Evolutionary conservation across 2,888 invertebrate genomes (phyloP).

Genomic region (Anarsia innoxiella): DNA sequence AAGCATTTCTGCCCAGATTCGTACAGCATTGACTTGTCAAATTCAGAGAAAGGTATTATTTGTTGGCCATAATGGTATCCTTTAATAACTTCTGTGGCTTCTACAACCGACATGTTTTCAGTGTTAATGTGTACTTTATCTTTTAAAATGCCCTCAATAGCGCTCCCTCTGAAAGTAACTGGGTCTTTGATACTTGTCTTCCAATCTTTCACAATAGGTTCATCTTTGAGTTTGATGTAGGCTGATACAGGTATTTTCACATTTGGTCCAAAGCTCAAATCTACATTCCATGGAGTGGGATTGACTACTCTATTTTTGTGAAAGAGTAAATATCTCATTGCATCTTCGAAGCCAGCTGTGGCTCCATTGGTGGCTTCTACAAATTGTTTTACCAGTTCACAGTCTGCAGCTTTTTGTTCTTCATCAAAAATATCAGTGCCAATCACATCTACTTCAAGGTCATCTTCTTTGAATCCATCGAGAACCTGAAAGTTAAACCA

Average conservation of each 20-base stretch:
- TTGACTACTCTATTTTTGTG: slow-evolving; percentile 67
- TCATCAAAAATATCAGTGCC: slow-evolving; percentile 65
- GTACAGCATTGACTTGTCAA: slow-evolving; percentile 74
- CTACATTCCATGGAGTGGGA: slow-evolving; percentile 78
- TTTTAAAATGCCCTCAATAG: slow-evolving; percentile 47
- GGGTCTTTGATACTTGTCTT: slow-evolving; percentile 51
- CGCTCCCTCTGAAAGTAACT: slow-evolving; percentile 45
- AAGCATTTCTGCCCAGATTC: slow-evolving; percentile 77
- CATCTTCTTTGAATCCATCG: slow-evolving; percentile 68
- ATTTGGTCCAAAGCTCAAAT: slow-evolving; percentile 75
- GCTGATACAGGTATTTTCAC: slow-evolving; percentile 78
- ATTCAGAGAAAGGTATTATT: slow-evolving; percentile 75
- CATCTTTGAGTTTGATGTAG: slow-evolving; percentile 70
- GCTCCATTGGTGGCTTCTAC: slow-evolving; percentile 57
- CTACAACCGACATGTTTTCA: slow-evolving; percentile 65
- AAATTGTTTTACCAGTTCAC: slow-evolving; percentile 45
- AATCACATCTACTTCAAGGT: slow-evolving; percentile 78
- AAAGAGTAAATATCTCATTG: slow-evolving; percentile 74
- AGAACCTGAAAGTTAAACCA: too few relatives aligned
- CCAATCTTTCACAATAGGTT: slow-evolving; percentile 54
- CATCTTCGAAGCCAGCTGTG: slow-evolving; percentile 75
- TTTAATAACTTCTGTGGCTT: slow-evolving; percentile 68
- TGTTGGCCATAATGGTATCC: slow-evolving; percentile 78
- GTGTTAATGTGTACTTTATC: slow-evolving; percentile 49
- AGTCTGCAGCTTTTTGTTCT: slow-evolving; percentile 36